Evolutionary conservation across 1,140 invertebrate genomes (phyloP), one percentile per base, ranked within the genome.

Genomic region (Drosophila nannoptera): DNA sequence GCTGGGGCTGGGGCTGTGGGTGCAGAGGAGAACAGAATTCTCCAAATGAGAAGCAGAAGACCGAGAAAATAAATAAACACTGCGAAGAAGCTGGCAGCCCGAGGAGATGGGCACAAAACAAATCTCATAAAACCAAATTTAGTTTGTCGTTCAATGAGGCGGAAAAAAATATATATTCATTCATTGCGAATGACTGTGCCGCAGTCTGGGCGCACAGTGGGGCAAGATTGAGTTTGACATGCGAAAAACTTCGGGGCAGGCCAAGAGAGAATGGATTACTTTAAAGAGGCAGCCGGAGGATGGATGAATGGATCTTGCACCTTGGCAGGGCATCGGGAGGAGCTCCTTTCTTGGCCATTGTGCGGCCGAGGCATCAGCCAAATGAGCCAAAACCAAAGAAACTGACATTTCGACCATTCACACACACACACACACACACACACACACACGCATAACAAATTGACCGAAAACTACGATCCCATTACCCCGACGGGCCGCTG

Each of bases 81-180:
- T 43, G 40, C n/a, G 6, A 43, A 11, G 49, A 63, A 50, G 38
- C 53, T 22, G 29, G 40, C 63, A 50, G 53, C 35, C 59, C 60
- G 70, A 69, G 69, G 80, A 76, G 78, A 70, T 64, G 78, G 67
- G 56, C 76, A 65, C 61, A 83, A 80, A 86, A 68, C 64, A 76
- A 86, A 77, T 86, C 81, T 72, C 81, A 86, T 86, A 86, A 86
- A 86, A 86, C 77, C 81, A 86, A 86, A 86, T 86, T 77, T 81
- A 86, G 81, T 86, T 86, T 86, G 77, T 77, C 74, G 82, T 81
- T 86, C 81, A 86, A 86, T 86, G 81, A 86, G 71, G 81, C 77
- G 72, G 81, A 86, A 86, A 80, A 86, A 86, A 81, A 77, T 83
- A 83, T 43, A 75, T 43, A 75, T 75, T 84, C 80, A 84, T 78